A percentile compares a stretch with the other conserved stretches of the same genome.
Conservation (phyloP, 1,140 invertebrate genomes). For the Schlechtendalia chinensis region DNA sequence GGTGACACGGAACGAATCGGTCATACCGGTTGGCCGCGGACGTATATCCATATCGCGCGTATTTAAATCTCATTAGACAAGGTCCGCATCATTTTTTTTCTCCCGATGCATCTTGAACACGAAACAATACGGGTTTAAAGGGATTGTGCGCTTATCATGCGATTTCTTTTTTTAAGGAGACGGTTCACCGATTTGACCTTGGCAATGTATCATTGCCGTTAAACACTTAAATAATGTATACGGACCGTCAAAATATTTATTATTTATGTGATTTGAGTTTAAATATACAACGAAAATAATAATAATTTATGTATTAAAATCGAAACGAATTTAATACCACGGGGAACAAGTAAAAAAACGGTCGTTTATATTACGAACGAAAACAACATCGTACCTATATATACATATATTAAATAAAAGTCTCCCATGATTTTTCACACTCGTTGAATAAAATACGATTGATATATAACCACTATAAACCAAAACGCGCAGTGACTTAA, state of each 20-base stretch:
- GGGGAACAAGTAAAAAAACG: not conserved
- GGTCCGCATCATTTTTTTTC: not conserved
- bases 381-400: not conserved
- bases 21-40: slow-evolving; percentile 5
- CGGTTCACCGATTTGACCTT: slow-evolving; percentile 28
- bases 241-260: slow-evolving; percentile 21
- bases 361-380: not conserved
- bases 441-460: not conserved
- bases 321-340: not conserved
- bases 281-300: not conserved
- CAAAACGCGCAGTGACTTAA: not conserved
- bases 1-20: slow-evolving; percentile 46
- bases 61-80: slow-evolving; percentile 49
- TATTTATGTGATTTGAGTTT: slow-evolving; percentile 11
- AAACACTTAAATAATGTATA: not conserved
- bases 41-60: not conserved
- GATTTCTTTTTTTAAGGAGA: not conserved
- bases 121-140: not conserved
- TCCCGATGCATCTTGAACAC: not conserved
- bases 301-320: slow-evolving; percentile 8
- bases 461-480: not conserved
- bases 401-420: too few species aligned
- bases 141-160: not conserved
- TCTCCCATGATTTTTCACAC: not conserved
- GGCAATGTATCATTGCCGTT: slow-evolving; percentile 21